A percentile compares a stretch with the other conserved stretches of the same genome.
phyloP scores from a whole-genome alignment of 2,888 invertebrate genomes.

The Scaptomyza reducta region DNA sequence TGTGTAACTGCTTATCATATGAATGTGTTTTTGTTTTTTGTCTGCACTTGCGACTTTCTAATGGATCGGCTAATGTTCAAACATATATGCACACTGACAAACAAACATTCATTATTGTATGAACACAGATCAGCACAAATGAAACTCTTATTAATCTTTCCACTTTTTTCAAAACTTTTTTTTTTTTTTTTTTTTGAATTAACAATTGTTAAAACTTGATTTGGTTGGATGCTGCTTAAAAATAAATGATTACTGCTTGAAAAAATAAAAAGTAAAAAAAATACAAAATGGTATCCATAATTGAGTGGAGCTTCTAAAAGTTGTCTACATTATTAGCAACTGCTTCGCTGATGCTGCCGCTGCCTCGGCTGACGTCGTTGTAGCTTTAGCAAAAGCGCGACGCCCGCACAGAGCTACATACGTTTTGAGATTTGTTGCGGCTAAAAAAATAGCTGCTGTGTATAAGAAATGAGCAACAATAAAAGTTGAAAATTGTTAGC shows the following conservation, averaged over 20 bases:
- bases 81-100: neutral
- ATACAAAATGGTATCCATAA: slow-evolving; percentile 53
- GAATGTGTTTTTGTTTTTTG: slow-evolving; percentile 43
- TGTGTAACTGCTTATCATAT: neutral
- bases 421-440: slow-evolving; percentile 53
- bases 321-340: slow-evolving; percentile 58
- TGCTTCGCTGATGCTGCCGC: slow-evolving; percentile 24
- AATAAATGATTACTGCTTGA: slow-evolving; percentile 74
- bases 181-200: slow-evolving; percentile 49
- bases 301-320: slow-evolving; percentile 61
- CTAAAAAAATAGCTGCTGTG: slow-evolving; percentile 59
- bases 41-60: slow-evolving; percentile 67
- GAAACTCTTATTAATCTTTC: slow-evolving; percentile 57
- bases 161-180: slow-evolving; percentile 28
- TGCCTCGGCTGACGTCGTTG: slow-evolving; percentile 4
- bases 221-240: slow-evolving; percentile 70
- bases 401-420: slow-evolving; percentile 58
- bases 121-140: slow-evolving; percentile 9
- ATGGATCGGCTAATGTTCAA: slow-evolving; percentile 59
- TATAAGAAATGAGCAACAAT: slow-evolving; percentile 77
- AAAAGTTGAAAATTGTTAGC: slow-evolving; percentile 72
- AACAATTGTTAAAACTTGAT: slow-evolving; percentile 76
- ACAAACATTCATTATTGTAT: neutral
- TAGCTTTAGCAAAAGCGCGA: slow-evolving; percentile 19
- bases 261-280: slow-evolving; percentile 15